Evolutionary conservation across 1,140 invertebrate species (phyloP).

Genomic region (Brachionus plicatilis): DNA sequence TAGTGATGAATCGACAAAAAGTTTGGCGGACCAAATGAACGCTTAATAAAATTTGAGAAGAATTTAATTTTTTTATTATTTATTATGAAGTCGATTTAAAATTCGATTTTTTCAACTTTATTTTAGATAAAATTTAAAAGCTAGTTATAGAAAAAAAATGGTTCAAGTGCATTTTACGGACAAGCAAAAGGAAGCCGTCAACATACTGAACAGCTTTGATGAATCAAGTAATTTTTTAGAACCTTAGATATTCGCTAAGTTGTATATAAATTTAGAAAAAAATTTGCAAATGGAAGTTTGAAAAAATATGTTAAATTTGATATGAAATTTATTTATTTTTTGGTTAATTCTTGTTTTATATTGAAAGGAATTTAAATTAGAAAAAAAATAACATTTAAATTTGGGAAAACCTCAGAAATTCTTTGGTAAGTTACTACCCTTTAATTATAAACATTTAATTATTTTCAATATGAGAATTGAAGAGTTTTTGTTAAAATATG

Average conservation of each 20-base stretch:
- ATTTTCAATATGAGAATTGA: too few relatives aligned
- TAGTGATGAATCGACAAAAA: background rate
- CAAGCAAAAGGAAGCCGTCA: background rate
- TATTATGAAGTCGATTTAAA: background rate
- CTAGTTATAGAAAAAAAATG: background rate
- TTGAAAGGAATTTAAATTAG: too few relatives aligned
- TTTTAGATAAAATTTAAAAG: background rate
- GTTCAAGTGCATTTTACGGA: background rate
- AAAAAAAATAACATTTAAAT: too few relatives aligned
- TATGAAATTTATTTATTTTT: too few relatives aligned
- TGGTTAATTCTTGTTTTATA: too few relatives aligned
- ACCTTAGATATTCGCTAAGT: background rate
- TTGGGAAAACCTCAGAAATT: too few relatives aligned
- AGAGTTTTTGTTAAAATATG: too few relatives aligned
- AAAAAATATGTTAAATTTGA: too few relatives aligned
- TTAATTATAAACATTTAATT: too few relatives aligned
- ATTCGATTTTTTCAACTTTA: background rate
- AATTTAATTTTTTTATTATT: background rate
- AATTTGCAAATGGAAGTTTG: too few relatives aligned
- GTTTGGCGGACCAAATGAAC: constrained; percentile 37
- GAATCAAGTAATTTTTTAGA: background rate
- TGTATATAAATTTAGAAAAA: too few relatives aligned
- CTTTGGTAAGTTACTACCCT: too few relatives aligned
- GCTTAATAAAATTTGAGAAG: background rate
- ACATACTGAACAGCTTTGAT: background rate